Evolutionary conservation across 2,113 vertebrate genomes (phyloP).

Genomic region (Ceyx cyanopectus): DNA sequence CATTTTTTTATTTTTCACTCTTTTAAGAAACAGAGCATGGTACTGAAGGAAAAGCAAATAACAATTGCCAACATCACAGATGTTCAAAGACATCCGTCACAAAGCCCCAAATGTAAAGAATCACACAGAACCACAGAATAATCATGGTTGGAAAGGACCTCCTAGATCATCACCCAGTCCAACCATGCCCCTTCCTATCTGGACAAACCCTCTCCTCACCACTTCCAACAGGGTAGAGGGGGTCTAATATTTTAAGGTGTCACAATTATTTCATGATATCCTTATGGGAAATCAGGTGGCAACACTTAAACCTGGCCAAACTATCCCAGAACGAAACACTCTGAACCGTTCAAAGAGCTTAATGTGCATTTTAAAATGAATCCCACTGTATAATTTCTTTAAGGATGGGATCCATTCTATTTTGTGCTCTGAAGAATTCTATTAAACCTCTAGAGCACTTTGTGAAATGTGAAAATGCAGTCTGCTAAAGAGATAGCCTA

Average conservation of each 20-base stretch:
- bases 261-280: not conserved
- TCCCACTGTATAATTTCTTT: not conserved
- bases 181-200: too few relatives aligned
- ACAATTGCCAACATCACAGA: constrained; percentile 33
- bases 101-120: not conserved
- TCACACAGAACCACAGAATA: too few relatives aligned
- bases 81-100: constrained; percentile 1
- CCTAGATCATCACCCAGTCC: too few relatives aligned
- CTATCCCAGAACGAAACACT: not conserved
- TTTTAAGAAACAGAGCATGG: constrained; percentile 13
- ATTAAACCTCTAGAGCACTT: constrained; percentile 12
- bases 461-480: constrained; percentile 27
- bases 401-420: not conserved
- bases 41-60: constrained; percentile 53
- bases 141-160: too few relatives aligned
- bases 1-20: not conserved
- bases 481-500: constrained; percentile 40
- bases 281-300: constrained; percentile 4
- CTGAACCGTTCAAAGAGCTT: not conserved
- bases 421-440: constrained; percentile 27
- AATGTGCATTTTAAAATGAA: not conserved
- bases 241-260: not conserved
- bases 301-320: not conserved
- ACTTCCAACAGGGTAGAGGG: accelerated
- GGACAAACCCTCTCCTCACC: not conserved